Percentiles rank a stretch among this genome's conserved stretches.
phyloP scores from a whole-genome alignment of 2,113 vertebrate genomes.

The Semicossyphus pulcher region DNA sequence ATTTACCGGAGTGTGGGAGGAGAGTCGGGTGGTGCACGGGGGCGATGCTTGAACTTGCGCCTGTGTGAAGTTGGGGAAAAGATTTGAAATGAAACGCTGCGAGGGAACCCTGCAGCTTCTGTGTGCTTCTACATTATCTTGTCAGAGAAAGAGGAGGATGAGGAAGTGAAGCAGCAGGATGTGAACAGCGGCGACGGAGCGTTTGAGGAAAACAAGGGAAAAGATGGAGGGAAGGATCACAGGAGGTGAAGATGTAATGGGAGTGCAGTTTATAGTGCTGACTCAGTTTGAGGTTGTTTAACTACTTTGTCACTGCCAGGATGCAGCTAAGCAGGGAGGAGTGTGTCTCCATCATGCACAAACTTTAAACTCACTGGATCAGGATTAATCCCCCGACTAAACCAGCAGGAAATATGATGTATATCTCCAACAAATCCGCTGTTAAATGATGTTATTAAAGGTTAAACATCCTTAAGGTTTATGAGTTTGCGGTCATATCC shows the following conservation, averaged over 20 bases:
- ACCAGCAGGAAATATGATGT: neutral
- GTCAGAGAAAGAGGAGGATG: conserved; percentile 31
- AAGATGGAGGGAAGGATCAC: conserved; percentile 8
- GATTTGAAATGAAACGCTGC: conserved; percentile 3
- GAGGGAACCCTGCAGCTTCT: conserved; percentile 29
- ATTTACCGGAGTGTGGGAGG: conserved; percentile 20
- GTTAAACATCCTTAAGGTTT: neutral
- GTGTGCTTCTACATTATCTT: conserved; percentile 34
- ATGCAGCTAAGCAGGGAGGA: neutral
- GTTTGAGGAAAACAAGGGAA: conserved; percentile 1
- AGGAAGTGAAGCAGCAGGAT: conserved; percentile 19
- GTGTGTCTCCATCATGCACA: conserved; percentile 4
- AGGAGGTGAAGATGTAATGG: conserved; percentile 39
- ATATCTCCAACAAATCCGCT: neutral
- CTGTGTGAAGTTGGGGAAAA: neutral
- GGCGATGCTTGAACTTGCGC: neutral
- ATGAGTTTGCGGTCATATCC: neutral
- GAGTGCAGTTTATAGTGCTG: conserved; percentile 47
- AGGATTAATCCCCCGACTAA: conserved; percentile 16
- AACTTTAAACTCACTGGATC: conserved; percentile 14
- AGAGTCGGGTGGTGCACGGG: neutral
- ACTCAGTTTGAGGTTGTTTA: conserved; percentile 50
- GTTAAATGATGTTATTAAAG: neutral
- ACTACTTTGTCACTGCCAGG: conserved; percentile 44
- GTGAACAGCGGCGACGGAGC: neutral